Conservation (phyloP, 2,113 vertebrate species). For the Hydrochoerus hydrochaeris region DNA sequence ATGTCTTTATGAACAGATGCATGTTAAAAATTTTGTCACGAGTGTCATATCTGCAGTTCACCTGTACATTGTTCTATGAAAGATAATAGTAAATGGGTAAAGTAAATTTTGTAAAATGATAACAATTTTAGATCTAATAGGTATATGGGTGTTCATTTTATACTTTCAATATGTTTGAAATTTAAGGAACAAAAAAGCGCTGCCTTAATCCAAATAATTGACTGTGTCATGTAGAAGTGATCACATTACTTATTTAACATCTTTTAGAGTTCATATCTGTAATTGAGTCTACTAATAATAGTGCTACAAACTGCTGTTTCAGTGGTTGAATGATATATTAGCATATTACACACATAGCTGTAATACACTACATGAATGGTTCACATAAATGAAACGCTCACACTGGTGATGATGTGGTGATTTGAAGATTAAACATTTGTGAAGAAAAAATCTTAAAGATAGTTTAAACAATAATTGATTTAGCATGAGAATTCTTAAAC, state of each 20-base stretch:
- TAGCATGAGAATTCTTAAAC: not conserved
- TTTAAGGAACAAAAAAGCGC: not conserved
- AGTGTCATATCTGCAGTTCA: not conserved
- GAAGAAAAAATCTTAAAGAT: not conserved
- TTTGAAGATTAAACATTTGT: not conserved
- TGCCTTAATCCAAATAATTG: not conserved
- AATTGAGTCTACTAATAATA: not conserved
- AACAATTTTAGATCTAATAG: constrained; percentile 15
- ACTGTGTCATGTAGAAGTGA: not conserved
- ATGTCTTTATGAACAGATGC: constrained; percentile 14
- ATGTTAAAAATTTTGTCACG: constrained; percentile 35
- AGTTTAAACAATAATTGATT: not conserved
- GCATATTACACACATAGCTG: not conserved
- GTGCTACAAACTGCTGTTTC: not conserved
- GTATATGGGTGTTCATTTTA: not conserved
- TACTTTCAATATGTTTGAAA: constrained; percentile 7
- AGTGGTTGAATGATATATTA: not conserved
- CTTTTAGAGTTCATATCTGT: not conserved
- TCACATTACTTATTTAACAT: not conserved
- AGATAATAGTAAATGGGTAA: not conserved
- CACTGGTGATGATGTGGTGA: not conserved
- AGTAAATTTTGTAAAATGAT: not conserved
- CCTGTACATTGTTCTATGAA: not conserved
- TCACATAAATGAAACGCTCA: not conserved
- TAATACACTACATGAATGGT: not conserved